phyloP scores from a whole-genome alignment of 2,113 vertebrate species.

The Nerophis lumbriciformis region DNA sequence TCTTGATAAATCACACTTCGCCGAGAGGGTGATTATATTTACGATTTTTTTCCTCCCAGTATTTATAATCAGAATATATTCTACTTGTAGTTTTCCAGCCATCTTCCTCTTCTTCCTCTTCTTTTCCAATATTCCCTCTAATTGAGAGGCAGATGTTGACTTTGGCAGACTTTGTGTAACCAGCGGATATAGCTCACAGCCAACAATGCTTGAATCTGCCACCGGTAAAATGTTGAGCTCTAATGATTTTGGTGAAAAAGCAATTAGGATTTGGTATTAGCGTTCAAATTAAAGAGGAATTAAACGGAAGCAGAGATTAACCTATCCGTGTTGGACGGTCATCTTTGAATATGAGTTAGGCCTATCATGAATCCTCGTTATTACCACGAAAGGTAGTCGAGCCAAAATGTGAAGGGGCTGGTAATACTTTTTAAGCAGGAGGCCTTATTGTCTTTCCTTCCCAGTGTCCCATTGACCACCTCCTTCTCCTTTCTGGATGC shows the following conservation, averaged over 20 bases:
- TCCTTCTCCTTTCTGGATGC: slow-evolving; percentile 41
- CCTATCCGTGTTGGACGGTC: slow-evolving; percentile 37
- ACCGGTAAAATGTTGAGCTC: slow-evolving; percentile 55
- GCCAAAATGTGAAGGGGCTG: slow-evolving; percentile 33
- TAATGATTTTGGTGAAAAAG: slow-evolving; percentile 57
- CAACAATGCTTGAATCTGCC: slow-evolving; percentile 24
- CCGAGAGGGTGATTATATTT: too few species aligned
- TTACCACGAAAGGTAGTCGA: slow-evolving; percentile 26
- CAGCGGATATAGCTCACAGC: slow-evolving; percentile 29
- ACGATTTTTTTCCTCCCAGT: too few species aligned
- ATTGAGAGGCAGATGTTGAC: slow-evolving; percentile 50
- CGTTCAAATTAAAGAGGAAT: slow-evolving; percentile 65
- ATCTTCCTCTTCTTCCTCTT: slow-evolving; percentile 9
- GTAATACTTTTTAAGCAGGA: slow-evolving; percentile 52
- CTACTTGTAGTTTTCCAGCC: not conserved
- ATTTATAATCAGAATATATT: not conserved
- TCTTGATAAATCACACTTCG: too few species aligned
- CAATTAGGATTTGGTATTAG: slow-evolving; percentile 70
- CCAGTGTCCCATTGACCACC: slow-evolving; percentile 15
- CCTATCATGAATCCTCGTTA: slow-evolving; percentile 34
- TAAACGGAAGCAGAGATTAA: slow-evolving; percentile 59
- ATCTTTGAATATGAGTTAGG: slow-evolving; percentile 24
- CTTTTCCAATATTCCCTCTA: slow-evolving; percentile 12
- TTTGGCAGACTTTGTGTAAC: slow-evolving; percentile 36
- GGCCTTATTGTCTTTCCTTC: slow-evolving; percentile 39